phyloP scores from a whole-genome alignment of 2,888 invertebrate species.

The Drosophila merina region DNA sequence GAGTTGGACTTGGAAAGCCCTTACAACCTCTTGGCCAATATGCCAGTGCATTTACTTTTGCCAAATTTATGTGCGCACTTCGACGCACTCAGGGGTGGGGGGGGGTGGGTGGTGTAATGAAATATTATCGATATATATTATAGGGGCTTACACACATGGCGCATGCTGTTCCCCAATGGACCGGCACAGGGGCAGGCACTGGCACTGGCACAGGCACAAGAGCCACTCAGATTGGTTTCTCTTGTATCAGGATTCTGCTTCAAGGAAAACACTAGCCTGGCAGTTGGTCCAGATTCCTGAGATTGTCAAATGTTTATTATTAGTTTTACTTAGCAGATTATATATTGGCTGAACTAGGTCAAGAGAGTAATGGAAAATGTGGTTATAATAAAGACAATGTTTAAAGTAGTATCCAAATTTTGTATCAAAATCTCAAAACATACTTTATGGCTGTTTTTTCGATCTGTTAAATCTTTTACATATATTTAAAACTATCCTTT shows the following conservation, averaged over 20 bases:
- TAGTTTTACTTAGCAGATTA: conserved; percentile 40
- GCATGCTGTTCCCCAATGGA: conserved; percentile 34
- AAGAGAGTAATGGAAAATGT: neutral
- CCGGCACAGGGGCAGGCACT: neutral
- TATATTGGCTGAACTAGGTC: conserved; percentile 8
- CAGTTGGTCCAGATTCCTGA: conserved; percentile 21
- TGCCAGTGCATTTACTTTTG: conserved; percentile 72
- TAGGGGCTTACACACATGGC: conserved; percentile 59
- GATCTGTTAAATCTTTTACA: too few relatives aligned
- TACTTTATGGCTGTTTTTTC: too few relatives aligned
- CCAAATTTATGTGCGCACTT: conserved; percentile 72
- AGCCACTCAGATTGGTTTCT: conserved; percentile 11
- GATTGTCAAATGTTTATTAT: conserved; percentile 42
- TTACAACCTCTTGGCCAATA: conserved; percentile 54
- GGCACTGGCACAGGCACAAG: conserved; percentile 4
- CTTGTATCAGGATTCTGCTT: conserved; percentile 8
- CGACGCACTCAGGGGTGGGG: conserved; percentile 40
- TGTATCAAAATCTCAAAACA: too few relatives aligned
- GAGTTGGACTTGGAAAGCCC: conserved; percentile 4
- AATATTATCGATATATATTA: conserved; percentile 79
- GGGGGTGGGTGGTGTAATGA: conserved; percentile 51
- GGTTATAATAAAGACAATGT: neutral
- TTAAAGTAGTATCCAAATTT: neutral
- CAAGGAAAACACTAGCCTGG: conserved; percentile 22
- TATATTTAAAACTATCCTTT: too few relatives aligned